Conservation (phyloP, 1,140 invertebrate species). For the Radopholus similis region DNA sequence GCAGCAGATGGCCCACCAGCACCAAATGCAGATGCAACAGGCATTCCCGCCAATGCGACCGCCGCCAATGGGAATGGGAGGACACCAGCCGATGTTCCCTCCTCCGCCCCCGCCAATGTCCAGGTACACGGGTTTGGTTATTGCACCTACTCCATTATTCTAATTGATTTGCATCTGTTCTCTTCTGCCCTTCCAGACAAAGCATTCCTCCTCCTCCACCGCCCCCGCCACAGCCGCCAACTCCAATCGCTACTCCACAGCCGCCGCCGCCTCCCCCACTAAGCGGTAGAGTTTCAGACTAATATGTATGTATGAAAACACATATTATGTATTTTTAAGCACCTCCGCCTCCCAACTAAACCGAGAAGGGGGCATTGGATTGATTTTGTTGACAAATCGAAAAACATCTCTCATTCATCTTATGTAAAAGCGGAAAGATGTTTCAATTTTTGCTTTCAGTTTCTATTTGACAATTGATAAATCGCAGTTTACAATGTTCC, state of each 20-base stretch:
- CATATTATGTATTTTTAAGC: neutral
- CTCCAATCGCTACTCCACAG: constrained; percentile 24
- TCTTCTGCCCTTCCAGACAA: neutral
- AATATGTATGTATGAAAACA: neutral
- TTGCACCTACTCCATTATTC: no score
- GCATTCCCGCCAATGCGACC: constrained; percentile 7
- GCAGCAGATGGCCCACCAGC: no score
- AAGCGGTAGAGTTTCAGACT: constrained; percentile 14
- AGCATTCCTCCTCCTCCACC: constrained; percentile 29
- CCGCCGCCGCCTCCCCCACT: constrained; percentile 36
- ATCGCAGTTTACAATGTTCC: no score
- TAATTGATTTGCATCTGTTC: no score
- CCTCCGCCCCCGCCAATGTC: constrained; percentile 33
- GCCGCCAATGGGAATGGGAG: constrained; percentile 1
- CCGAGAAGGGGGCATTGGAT: no score
- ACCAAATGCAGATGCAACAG: constrained; percentile 27
- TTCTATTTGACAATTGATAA: no score
- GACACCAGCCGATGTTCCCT: constrained; percentile 20
- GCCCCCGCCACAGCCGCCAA: constrained; percentile 36
- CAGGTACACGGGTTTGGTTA: no score
- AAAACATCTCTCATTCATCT: no score
- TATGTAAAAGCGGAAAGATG: no score
- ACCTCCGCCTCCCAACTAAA: neutral
- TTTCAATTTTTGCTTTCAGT: no score
- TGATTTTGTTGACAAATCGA: no score